Evolutionary conservation across 35 echinoderm and acorn worm species (phyloP), one percentile per base, ranked within the genome.

Genomic region (Ophiothrix spiculata): DNA sequence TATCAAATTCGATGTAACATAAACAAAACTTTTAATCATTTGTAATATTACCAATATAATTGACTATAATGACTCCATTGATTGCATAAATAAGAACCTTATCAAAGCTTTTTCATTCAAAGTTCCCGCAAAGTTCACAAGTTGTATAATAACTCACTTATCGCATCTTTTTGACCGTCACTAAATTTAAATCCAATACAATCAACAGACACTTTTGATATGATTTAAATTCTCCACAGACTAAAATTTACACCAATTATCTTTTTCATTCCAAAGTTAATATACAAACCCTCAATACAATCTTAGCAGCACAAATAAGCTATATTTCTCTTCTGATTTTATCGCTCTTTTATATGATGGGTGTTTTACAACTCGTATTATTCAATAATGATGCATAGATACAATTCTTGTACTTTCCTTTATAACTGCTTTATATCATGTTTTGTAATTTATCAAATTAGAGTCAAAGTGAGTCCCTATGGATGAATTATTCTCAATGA

Each of bases 281-380:
- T 69, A 69, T 2, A 69, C 25, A n/a, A 12, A n/a, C n/a, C n/a
- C n/a, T n/a, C n/a, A n/a, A n/a, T n/a, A n/a, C n/a, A n/a, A 15
- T 69, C 60, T 69, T 28, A 15, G 25, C 17, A 28, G 60, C 29
- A 69, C 60, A 69, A 69, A 69, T 69, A 69, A 69, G 60, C 60
- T n/a, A 69, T 69, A 69, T 69, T 69, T 69, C 25, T 28, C 17
- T 69, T 69, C 60, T 25, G 60, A 69, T 69, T 25, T 69, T 69
- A 69, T 69, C 60, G 29, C 16, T 69, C 29, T 49, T 69, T 69
- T 28, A 69, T 69, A 25, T 69, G 60, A 28, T 28, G 60, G 60
- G 60, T 69, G 60, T 69, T 69, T 69, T 69, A 19, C 60, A 69
- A 15, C 60, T 69, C n/a, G 60, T 69, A 69, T 69, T 69, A 69